These are phyloP conservation scores for Bothrops jararaca DNA, from an alignment of 2,113 vertebrate species.

Conservation along the genomic window DNA sequence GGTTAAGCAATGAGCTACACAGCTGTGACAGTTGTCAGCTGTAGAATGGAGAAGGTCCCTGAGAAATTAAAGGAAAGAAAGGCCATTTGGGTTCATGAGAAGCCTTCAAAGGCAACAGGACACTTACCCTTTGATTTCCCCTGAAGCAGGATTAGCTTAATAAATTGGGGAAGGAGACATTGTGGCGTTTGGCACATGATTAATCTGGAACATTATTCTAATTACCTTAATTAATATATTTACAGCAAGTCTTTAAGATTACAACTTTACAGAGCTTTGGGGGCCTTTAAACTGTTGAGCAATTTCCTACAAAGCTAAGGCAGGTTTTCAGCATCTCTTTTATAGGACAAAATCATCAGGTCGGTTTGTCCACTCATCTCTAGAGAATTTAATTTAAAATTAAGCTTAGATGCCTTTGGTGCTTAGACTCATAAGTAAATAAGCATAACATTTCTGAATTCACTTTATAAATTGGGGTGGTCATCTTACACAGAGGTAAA, in stretches of 20 bases:
- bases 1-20: neutral
- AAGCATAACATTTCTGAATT: neutral
- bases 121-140: slow-evolving; percentile 28
- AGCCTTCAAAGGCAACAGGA: slow-evolving; percentile 6
- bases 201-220: slow-evolving; percentile 1
- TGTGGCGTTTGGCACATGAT: slow-evolving; percentile 18
- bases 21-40: neutral
- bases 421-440: neutral
- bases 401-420: neutral
- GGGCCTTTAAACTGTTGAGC: neutral
- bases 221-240: slow-evolving; percentile 30
- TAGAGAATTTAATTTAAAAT: neutral
- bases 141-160: neutral
- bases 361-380: neutral
- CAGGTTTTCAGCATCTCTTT: slow-evolving; percentile 8
- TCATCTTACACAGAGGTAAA: neutral
- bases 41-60: neutral
- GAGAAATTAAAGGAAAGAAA: neutral
- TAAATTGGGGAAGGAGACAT: slow-evolving; percentile 25
- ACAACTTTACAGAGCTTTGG: neutral
- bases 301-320: neutral
- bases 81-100: slow-evolving; percentile 3
- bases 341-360: neutral
- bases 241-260: slow-evolving; percentile 22
- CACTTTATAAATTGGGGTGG: neutral